phyloP scores from a whole-genome alignment of 1,140 invertebrate genomes.

The Drosophila teissieri region DNA sequence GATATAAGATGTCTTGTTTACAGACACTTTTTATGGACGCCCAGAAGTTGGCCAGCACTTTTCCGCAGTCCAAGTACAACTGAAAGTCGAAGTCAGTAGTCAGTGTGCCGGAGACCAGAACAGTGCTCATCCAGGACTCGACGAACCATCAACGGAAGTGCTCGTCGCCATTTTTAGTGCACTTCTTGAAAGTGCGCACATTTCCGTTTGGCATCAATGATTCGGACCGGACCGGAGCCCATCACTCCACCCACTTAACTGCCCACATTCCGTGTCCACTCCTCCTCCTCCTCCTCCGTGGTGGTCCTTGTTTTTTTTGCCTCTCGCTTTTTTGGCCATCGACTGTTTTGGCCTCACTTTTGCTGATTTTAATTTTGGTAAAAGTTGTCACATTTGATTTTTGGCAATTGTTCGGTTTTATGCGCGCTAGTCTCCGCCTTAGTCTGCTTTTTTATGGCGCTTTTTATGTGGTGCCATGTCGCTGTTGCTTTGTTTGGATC shows the following conservation, averaged over 20 bases:
- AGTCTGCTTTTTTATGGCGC: conserved; percentile 54
- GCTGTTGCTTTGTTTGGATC: conserved; percentile 55
- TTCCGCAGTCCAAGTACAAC: not conserved
- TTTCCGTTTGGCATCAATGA: conserved; percentile 82
- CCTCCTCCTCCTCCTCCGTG: conserved; percentile 2
- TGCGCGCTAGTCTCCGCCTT: conserved; percentile 55
- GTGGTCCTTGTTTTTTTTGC: too few relatives aligned
- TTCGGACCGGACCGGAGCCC: conserved; percentile 47
- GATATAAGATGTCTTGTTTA: conserved; percentile 8
- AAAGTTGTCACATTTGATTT: conserved; percentile 83
- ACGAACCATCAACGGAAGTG: conserved; percentile 73
- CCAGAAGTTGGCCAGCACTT: conserved; percentile 10
- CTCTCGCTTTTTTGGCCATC: conserved; percentile 5
- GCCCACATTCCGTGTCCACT: conserved; percentile 16
- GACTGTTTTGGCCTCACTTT: conserved; percentile 61
- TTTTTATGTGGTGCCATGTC: conserved; percentile 65
- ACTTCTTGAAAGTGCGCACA: conserved; percentile 81
- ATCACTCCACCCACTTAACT: conserved; percentile 1
- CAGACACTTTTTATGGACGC: conserved; percentile 16
- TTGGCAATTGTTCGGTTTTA: conserved; percentile 81
- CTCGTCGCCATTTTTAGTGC: conserved; percentile 83
- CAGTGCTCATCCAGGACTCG: conserved; percentile 39
- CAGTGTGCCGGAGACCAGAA: conserved; percentile 25
- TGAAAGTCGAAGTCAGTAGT: not conserved
- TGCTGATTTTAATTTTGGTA: conserved; percentile 81